phyloP scores from a whole-genome alignment of 2,888 invertebrate genomes.

The Dynastes grantii region DNA sequence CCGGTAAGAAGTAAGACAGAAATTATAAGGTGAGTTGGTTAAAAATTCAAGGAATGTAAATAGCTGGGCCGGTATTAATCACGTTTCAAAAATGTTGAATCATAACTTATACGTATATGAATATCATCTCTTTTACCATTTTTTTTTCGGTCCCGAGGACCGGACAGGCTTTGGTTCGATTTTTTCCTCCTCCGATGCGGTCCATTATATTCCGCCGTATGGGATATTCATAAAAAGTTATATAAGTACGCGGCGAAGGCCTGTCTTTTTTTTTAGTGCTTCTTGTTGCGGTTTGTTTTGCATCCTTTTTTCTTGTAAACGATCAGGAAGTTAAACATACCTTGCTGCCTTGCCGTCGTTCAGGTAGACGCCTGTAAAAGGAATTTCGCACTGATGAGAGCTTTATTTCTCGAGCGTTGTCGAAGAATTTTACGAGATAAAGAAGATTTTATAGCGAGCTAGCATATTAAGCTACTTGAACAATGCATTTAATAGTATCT shows the following conservation, averaged over 20 bases:
- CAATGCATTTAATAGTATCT: no score
- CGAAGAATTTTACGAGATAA: neutral
- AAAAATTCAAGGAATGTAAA: constrained; percentile 47
- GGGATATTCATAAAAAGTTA: constrained; percentile 10
- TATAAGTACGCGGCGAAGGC: constrained; percentile 12
- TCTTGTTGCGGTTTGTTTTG: neutral
- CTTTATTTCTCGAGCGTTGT: neutral
- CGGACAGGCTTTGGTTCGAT: neutral
- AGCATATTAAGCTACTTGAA: no score
- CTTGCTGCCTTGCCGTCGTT: neutral
- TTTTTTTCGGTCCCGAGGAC: constrained; percentile 8
- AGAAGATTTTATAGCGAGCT: neutral
- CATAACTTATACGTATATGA: constrained; percentile 34
- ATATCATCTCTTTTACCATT: constrained; percentile 16
- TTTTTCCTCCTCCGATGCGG: neutral
- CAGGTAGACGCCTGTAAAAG: neutral
- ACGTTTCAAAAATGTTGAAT: constrained; percentile 48
- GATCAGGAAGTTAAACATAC: constrained; percentile 3
- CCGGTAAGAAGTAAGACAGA: constrained; percentile 23
- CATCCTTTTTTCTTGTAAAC: neutral
- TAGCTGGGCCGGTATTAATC: constrained; percentile 43
- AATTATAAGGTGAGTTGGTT: constrained; percentile 35
- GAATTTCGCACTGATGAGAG: neutral
- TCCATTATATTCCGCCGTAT: neutral
- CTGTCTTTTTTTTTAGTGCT: neutral